Percentiles rank a stretch among this genome's conserved stretches.
Conservation (phyloP, 2,797 vertebrate genomes). For the Darevskia nairensis region DNA sequence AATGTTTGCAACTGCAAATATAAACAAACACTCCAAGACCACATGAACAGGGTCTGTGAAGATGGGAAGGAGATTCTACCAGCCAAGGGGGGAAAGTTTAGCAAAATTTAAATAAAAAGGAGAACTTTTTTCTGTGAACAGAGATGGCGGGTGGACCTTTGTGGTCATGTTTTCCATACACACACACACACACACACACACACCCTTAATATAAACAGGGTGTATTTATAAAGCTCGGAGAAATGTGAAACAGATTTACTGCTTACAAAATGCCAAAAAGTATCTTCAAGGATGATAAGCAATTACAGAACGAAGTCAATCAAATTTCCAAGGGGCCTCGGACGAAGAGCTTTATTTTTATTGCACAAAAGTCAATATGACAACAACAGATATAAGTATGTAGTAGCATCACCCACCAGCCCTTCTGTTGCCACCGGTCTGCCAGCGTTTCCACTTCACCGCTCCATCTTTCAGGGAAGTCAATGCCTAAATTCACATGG, state of each 20-base stretch:
- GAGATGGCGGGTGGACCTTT: constrained; percentile 69
- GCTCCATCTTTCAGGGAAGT: constrained; percentile 70
- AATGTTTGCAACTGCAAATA: too few relatives aligned
- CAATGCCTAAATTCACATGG: constrained; percentile 64
- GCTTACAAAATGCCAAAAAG: constrained; percentile 77
- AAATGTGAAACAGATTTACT: constrained; percentile 80
- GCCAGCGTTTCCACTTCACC: constrained; percentile 71
- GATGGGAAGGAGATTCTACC: constrained; percentile 64
- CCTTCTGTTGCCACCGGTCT: constrained; percentile 67
- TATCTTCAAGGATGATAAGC: constrained; percentile 79
- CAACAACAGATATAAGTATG: constrained; percentile 69
- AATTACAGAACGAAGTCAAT: constrained; percentile 76
- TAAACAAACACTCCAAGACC: constrained; percentile 68
- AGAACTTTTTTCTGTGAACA: constrained; percentile 37
- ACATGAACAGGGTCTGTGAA: constrained; percentile 70
- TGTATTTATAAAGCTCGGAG: constrained; percentile 79
- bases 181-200: too few relatives aligned
- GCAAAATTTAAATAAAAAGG: constrained; percentile 57
- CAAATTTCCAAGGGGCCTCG: constrained; percentile 79
- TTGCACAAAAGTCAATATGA: constrained; percentile 74
- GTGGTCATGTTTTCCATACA: constrained; percentile 78
- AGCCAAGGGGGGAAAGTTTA: constrained; percentile 75
- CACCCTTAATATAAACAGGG: constrained; percentile 79
- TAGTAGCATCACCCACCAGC: constrained; percentile 73
- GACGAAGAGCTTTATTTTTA: constrained; percentile 81